Evolutionary conservation across 2,797 vertebrate genomes (phyloP).

Genomic region (Ctenopoma multispine): DNA sequence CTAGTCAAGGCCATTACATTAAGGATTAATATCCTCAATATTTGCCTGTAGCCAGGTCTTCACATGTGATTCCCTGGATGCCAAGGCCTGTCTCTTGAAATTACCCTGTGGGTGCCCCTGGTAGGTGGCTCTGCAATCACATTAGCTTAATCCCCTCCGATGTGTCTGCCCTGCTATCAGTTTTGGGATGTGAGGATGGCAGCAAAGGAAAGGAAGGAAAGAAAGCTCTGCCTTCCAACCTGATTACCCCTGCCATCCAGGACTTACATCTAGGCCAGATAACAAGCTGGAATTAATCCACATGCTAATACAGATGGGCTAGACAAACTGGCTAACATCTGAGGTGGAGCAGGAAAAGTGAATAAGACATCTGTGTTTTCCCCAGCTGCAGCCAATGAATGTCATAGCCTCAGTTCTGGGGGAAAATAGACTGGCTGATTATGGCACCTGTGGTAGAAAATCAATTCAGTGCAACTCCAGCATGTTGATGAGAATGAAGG

Average conservation of each 20-base stretch:
- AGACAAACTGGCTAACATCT: conserved; percentile 59
- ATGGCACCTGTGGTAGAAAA: conserved; percentile 57
- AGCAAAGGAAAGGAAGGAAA: conserved; percentile 48
- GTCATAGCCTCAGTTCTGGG: conserved; percentile 30
- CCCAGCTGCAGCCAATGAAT: conserved; percentile 31
- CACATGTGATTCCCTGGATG: conserved; percentile 76
- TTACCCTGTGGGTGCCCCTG: conserved; percentile 66
- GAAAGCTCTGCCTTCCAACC: conserved; percentile 64
- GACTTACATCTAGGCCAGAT: conserved; percentile 72
- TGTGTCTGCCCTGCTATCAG: conserved; percentile 76
- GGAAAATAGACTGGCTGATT: conserved; percentile 45
- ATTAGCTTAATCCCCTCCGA: conserved; percentile 84
- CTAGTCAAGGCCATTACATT: conserved; percentile 76
- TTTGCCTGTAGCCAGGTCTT: conserved; percentile 76
- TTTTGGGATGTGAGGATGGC: conserved; percentile 68
- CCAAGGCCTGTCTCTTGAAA: conserved; percentile 74
- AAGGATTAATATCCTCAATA: conserved; percentile 78
- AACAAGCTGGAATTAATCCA: conserved; percentile 79
- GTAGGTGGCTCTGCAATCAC: conserved; percentile 82
- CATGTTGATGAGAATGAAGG: conserved; percentile 62
- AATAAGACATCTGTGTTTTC: conserved; percentile 57
- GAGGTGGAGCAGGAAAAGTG: conserved; percentile 52
- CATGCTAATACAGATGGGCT: conserved; percentile 64
- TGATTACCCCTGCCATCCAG: conserved; percentile 70
- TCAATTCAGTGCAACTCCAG: conserved; percentile 55